Conservation (phyloP, 2,113 vertebrate genomes). For the Pelvicachromis taeniatus region DNA sequence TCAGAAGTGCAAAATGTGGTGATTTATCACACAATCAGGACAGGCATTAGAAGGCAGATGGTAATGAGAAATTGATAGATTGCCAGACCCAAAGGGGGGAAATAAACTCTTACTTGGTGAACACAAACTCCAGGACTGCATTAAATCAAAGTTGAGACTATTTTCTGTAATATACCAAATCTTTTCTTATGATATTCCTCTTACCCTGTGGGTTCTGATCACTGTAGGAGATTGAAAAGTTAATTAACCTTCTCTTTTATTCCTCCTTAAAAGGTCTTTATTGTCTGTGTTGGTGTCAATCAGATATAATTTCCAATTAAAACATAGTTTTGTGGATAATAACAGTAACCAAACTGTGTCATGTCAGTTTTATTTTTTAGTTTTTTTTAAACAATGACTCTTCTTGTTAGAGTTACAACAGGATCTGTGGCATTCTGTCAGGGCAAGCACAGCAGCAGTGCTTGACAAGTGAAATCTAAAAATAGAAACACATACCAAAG, state of each 20-base stretch:
- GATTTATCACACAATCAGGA: neutral
- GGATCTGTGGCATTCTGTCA: neutral
- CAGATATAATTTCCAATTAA: conserved; percentile 28
- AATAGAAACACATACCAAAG: neutral
- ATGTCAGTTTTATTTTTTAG: neutral
- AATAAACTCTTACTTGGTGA: neutral
- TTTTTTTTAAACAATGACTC: neutral
- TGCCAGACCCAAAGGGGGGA: neutral
- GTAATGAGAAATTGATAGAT: neutral
- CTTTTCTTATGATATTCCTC: neutral
- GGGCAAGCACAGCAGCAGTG: neutral
- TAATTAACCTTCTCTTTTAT: conserved; percentile 18
- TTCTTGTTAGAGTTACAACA: neutral
- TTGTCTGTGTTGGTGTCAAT: neutral
- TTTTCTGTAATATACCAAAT: neutral
- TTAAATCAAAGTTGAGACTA: neutral
- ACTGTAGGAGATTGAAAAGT: neutral
- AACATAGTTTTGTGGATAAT: neutral
- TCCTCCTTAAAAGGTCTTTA: neutral
- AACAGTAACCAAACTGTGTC: neutral
- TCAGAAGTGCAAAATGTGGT: neutral
- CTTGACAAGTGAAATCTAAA: neutral
- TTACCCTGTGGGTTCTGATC: neutral
- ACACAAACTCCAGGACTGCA: neutral
- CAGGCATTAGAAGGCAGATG: neutral